Evolutionary conservation across 2,888 invertebrate species (phyloP).

Genomic region (Cotesia congregata): DNA sequence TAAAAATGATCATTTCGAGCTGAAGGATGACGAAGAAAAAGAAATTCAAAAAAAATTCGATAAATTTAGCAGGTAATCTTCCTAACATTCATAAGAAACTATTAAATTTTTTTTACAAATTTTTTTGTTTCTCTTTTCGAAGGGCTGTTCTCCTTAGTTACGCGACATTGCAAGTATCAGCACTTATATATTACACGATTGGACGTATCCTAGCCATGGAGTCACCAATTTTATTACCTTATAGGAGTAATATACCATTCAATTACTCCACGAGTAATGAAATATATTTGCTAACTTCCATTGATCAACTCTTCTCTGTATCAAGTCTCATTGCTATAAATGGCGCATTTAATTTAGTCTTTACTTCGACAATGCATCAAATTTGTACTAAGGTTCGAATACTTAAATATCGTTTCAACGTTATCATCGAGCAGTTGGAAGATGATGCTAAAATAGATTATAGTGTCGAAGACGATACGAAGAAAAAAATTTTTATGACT

Average conservation of each 20-base stretch:
- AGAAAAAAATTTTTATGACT: neutral
- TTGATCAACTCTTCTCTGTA: neutral
- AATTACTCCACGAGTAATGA: neutral
- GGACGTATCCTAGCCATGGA: neutral
- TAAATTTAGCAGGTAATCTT: neutral
- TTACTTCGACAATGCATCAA: neutral
- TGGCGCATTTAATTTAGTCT: neutral
- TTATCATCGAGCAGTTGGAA: neutral
- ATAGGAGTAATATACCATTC: neutral
- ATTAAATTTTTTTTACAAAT: too few relatives aligned
- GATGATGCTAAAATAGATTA: neutral
- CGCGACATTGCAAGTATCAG: too few relatives aligned
- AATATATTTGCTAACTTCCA: neutral
- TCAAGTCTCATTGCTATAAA: neutral
- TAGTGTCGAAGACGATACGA: neutral
- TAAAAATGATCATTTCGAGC: neutral
- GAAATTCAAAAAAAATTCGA: neutral
- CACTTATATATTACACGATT: neutral
- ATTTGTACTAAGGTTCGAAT: slow-evolving; percentile 3
- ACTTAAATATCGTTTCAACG: neutral
- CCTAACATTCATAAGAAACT: too few relatives aligned
- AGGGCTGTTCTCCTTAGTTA: too few relatives aligned
- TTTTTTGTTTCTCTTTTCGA: too few relatives aligned
- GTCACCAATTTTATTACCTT: neutral
- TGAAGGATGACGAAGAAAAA: neutral